phyloP scores from a whole-genome alignment of 2,113 vertebrate species.

The Upupa epops region DNA sequence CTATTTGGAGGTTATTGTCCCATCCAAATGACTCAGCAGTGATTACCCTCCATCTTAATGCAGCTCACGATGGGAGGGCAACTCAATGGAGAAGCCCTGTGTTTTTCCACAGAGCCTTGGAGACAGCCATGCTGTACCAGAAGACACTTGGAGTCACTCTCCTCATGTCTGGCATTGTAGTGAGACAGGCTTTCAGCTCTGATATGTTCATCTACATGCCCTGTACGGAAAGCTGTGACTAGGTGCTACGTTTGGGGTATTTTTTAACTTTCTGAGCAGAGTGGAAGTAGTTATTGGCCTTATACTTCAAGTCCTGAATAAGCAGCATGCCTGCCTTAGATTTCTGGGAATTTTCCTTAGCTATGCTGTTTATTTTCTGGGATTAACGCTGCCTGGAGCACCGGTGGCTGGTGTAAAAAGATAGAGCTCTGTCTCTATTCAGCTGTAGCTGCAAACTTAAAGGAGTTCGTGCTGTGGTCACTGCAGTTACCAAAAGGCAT shows the following conservation, averaged over 20 bases:
- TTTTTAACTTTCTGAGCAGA: neutral
- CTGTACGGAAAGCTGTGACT: neutral
- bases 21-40: neutral
- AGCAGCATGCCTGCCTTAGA: neutral
- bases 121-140: neutral
- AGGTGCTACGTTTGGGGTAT: neutral
- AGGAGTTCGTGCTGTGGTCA: neutral
- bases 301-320: neutral
- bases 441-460: neutral
- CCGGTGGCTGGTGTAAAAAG: neutral
- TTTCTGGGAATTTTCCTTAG: constrained; percentile 5
- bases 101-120: neutral
- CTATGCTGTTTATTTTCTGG: neutral
- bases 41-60: neutral
- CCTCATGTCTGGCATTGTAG: neutral
- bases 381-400: neutral
- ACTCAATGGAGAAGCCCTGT: neutral
- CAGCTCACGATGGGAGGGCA: neutral
- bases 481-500: neutral
- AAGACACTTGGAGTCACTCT: neutral
- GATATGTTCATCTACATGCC: fast-evolving
- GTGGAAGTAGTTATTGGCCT: neutral
- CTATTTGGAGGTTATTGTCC: neutral
- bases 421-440: neutral
- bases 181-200: neutral